Evolutionary conservation across 2,797 vertebrate genomes (phyloP).

Genomic region (Mycteria americana): DNA sequence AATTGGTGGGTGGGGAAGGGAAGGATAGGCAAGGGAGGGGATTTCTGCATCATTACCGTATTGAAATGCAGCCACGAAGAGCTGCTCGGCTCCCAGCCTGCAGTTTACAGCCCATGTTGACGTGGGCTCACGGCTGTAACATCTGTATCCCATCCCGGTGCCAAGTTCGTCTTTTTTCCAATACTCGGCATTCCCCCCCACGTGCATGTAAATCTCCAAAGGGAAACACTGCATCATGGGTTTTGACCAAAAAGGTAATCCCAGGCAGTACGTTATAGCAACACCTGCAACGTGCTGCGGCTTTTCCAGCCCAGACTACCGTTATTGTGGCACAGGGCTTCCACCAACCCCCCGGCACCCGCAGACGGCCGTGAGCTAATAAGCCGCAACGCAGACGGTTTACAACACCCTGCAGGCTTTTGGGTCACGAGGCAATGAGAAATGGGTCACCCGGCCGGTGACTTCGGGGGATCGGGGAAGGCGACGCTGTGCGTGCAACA

Average conservation of each 20-base stretch:
- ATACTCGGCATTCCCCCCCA: neutral
- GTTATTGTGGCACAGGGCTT: neutral
- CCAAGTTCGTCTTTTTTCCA: neutral
- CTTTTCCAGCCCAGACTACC: neutral
- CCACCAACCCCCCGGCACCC: neutral
- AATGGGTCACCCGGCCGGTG: neutral
- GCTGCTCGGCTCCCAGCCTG: neutral
- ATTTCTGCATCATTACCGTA: fast-evolving
- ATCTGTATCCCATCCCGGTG: conserved; percentile 9
- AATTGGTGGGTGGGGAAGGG: neutral
- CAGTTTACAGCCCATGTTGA: neutral
- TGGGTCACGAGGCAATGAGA: neutral
- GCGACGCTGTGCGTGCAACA: fast-evolving
- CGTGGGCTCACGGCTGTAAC: neutral
- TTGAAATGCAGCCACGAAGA: neutral
- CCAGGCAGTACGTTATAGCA: neutral
- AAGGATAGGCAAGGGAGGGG: neutral
- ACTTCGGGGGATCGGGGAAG: fast-evolving
- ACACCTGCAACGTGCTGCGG: neutral
- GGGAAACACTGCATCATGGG: conserved; percentile 7
- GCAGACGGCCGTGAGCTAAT: neutral
- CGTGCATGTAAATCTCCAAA: neutral
- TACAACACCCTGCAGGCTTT: neutral
- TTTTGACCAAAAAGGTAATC: neutral
- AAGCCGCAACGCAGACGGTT: neutral